Conservation (phyloP, 2,113 vertebrate species). For the Leiothrix lutea region DNA sequence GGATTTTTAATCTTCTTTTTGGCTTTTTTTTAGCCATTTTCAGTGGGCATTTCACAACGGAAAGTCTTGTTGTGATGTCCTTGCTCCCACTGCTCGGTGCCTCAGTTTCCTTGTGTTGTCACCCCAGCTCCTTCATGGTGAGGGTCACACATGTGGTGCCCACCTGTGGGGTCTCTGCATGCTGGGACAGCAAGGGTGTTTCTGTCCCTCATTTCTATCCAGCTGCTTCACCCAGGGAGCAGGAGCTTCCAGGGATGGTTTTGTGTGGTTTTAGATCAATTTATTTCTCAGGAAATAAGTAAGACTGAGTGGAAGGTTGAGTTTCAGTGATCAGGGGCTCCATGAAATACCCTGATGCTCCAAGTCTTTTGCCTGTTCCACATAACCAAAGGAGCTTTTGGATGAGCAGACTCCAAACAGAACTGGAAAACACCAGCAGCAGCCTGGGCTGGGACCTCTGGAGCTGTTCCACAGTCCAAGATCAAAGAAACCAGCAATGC, state of each 20-base stretch:
- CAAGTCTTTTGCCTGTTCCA: not conserved
- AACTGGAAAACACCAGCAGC: not conserved
- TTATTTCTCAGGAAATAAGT: not conserved
- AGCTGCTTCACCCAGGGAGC: not conserved
- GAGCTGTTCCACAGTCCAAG: not conserved
- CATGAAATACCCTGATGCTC: not conserved
- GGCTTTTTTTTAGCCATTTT: not conserved
- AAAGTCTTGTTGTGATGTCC: not conserved
- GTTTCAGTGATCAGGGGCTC: not conserved
- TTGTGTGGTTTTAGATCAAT: not conserved
- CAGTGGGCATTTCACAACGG: too few species aligned
- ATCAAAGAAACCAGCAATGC: not conserved
- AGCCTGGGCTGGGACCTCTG: not conserved
- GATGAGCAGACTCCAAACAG: not conserved
- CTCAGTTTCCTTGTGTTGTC: not conserved
- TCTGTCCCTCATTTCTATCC: not conserved
- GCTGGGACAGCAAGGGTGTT: not conserved
- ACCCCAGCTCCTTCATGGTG: not conserved
- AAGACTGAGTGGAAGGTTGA: not conserved
- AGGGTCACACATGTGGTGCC: not conserved
- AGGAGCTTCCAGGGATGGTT: not conserved
- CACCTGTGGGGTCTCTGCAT: rapidly evolving
- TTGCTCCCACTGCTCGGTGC: not conserved
- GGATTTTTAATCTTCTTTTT: not conserved
- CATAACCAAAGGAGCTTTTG: not conserved